A percentile compares a stretch with the other conserved stretches of the same genome.
These are phyloP conservation scores for Maccullochella peelii DNA, from an alignment of 2,113 vertebrate genomes.

Conservation along the genomic window DNA sequence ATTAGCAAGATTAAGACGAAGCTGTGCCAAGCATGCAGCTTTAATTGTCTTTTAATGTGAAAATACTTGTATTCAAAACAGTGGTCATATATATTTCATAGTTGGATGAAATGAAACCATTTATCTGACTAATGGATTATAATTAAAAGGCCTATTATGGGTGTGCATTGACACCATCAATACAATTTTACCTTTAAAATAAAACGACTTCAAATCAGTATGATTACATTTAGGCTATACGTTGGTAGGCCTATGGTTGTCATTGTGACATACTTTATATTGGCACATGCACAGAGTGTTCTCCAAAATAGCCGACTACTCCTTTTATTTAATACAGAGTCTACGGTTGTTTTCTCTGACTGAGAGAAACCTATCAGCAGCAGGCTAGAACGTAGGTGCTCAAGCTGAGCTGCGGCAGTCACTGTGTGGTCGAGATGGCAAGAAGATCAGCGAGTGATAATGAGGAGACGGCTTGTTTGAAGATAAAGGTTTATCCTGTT, in stretches of 20 bases:
- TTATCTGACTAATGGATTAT: background rate
- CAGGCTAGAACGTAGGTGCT: background rate
- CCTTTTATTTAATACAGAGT: background rate
- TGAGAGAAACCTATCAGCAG: background rate
- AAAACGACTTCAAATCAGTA: too few species aligned
- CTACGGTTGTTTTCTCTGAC: background rate
- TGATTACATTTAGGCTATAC: too few species aligned
- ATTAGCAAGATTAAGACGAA: background rate
- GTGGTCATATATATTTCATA: background rate
- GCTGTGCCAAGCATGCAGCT: background rate
- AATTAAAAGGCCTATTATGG: background rate
- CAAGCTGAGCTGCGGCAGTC: background rate
- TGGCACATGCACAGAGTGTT: background rate
- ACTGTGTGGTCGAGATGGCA: background rate
- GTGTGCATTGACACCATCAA: background rate
- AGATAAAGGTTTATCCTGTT: conserved; percentile 7
- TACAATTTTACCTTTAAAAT: background rate
- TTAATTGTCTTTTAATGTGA: background rate
- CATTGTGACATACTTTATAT: background rate
- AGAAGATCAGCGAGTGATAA: conserved; percentile 5
- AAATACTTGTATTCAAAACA: background rate
- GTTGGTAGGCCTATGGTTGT: background rate
- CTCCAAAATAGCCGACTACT: fast-evolving
- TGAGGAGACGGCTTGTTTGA: conserved; percentile 7
- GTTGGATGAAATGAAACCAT: background rate